These are phyloP conservation scores for Luffia ferchaultella DNA, from an alignment of 2,888 invertebrate species.

Conservation along the genomic window DNA sequence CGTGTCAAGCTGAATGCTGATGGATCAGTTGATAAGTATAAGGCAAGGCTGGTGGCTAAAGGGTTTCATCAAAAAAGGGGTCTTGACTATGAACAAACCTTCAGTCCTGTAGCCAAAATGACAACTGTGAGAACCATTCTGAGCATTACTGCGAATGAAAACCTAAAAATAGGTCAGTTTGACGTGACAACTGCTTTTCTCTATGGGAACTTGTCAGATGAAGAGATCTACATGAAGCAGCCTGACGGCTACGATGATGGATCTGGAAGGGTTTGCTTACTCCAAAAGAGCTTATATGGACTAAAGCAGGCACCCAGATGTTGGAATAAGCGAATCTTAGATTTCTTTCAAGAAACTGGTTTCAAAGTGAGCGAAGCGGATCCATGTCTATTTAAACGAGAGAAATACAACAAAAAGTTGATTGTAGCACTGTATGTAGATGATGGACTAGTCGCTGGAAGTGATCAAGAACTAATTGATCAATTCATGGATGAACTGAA, in stretches of 20 bases:
- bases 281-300: constrained; percentile 9
- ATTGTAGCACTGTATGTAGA: constrained; percentile 11
- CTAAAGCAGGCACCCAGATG: constrained; percentile 10
- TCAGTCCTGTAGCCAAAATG: constrained; percentile 11
- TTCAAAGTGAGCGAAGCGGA: constrained; percentile 8
- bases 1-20: constrained; percentile 15
- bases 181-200: constrained; percentile 6
- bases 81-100: constrained; percentile 11
- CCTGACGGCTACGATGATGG: constrained; percentile 7
- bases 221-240: constrained; percentile 9
- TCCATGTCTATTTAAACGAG: constrained; percentile 11
- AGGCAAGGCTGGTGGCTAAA: constrained; percentile 15
- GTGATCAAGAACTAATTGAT: background rate
- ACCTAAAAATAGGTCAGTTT: constrained; percentile 2
- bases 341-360: constrained; percentile 3
- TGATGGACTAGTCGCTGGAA: constrained; percentile 7
- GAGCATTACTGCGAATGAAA: constrained; percentile 9
- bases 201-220: constrained; percentile 6
- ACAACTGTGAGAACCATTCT: constrained; percentile 10
- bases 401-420: constrained; percentile 3
- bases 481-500: constrained; percentile 1
- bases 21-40: constrained; percentile 15
- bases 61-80: constrained; percentile 12
- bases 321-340: constrained; percentile 5
- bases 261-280: constrained; percentile 5